Evolutionary conservation across 2,888 invertebrate genomes (phyloP), one percentile per base, ranked within the genome.

Genomic region (Netelia virgata): DNA sequence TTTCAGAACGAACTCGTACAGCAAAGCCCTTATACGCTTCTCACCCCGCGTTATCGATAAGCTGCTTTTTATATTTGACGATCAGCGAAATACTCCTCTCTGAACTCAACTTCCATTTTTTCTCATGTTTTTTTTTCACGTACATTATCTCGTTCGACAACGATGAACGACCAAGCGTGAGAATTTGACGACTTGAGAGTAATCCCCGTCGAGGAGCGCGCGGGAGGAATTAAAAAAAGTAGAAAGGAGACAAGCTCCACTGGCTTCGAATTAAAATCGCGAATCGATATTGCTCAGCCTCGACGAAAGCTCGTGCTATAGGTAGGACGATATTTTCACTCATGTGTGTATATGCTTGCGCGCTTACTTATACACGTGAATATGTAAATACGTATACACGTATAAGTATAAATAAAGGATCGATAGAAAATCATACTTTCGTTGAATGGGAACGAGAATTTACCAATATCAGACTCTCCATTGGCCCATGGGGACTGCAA

Each of bases 401-500:
- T 47, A 47, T 6, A 47, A 10, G 10, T 47, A 11, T 43, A 63
- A 41, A n/a, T 5, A 66, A 28, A 69, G 50, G 6, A 53, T 69
- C 66, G 64, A 68, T 64, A 73, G 55, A 61, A 41, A 73, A 80
- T 74, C 73, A 28, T n/a, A 43, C 18, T 9, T 6, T 11, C 23
- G 10, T 61, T 18, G 36, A 61, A 74, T 68, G 61, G 36, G 43
- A 41, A 50, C 20, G 61, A 73, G 28, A 66, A 23, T 81, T 53
- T 63, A n/a, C 61, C 53, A 50, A 63, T 74, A 74, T 74, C 74
- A 53, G 68, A 68, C 36, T 61, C 53, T 81, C 68, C 36, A 76
- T 76, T 59, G 64, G 11, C 73, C 16, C 20, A 41, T 16, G 41
- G 57, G 55, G 55, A 66, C 43, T 41, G 70, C 66, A 59, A 80